phyloP scores from a whole-genome alignment of 2,113 vertebrate species.

The Cephalopholis sonnerati region DNA sequence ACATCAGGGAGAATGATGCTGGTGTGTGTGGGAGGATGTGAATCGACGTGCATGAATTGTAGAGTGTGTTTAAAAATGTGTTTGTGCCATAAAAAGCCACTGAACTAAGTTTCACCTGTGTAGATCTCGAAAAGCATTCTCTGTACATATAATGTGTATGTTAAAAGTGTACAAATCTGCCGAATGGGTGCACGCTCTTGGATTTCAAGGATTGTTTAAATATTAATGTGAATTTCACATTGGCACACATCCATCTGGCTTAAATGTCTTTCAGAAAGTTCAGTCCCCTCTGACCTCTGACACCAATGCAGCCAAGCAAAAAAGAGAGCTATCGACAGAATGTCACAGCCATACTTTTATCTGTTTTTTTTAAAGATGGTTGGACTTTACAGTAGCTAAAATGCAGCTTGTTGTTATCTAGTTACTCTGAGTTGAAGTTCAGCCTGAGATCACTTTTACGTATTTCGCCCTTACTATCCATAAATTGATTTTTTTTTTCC shows the following conservation, averaged over 20 bases:
- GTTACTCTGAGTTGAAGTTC: not conserved
- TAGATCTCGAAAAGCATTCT: not conserved
- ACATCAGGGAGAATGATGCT: not conserved
- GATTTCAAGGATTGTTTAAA: not conserved
- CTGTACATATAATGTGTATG: not conserved
- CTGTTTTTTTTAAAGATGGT: not conserved
- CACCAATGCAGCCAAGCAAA: not conserved
- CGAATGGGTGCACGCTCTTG: not conserved
- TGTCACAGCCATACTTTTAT: not conserved
- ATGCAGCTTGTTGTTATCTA: not conserved
- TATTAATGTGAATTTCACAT: not conserved
- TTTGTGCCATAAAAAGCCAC: not conserved
- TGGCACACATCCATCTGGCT: not conserved
- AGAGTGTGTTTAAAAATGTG: not conserved
- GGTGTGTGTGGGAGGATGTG: not conserved
- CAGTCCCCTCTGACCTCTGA: slow-evolving; percentile 9
- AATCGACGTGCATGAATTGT: not conserved
- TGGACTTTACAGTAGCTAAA: not conserved
- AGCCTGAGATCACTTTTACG: no score
- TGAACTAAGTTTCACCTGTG: slow-evolving; percentile 1
- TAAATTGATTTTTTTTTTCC: no score
- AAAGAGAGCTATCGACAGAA: not conserved
- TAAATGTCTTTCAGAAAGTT: not conserved
- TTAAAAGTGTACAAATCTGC: not conserved
- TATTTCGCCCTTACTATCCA: not conserved